A percentile compares a stretch with the other conserved stretches of the same genome.
Conservation (phyloP, 2,888 invertebrate species). For the Maniola hyperantus region DNA sequence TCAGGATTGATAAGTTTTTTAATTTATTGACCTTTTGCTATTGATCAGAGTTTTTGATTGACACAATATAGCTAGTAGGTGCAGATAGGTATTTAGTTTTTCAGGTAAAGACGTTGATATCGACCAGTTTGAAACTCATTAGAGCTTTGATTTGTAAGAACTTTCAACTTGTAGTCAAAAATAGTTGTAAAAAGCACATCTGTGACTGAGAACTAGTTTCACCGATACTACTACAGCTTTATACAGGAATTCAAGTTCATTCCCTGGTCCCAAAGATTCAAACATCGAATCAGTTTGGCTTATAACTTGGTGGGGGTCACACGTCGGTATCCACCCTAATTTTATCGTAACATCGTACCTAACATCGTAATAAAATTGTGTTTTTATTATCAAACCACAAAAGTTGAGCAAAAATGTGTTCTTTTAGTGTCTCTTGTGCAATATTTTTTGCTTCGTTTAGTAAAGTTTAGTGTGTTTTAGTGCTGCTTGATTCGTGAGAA, state of each 20-base stretch:
- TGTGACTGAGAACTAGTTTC: slow-evolving; percentile 31
- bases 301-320: slow-evolving; percentile 45
- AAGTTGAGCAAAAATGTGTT: slow-evolving; percentile 1
- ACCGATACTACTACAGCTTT: slow-evolving; percentile 24
- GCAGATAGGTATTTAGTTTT: neutral
- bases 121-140: neutral
- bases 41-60: neutral
- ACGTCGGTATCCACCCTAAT: slow-evolving; percentile 42
- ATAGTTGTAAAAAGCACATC: slow-evolving; percentile 22
- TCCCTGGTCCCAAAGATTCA: slow-evolving; percentile 25
- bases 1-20: too few relatives aligned
- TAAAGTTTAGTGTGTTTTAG: neutral
- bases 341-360: slow-evolving; percentile 17
- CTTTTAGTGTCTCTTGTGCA: slow-evolving; percentile 1
- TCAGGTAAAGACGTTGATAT: neutral
- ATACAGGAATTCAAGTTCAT: slow-evolving; percentile 35
- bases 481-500: neutral
- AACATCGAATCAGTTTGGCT: slow-evolving; percentile 52
- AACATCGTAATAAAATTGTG: slow-evolving; percentile 6
- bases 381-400: neutral
- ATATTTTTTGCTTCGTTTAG: neutral
- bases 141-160: slow-evolving; percentile 15
- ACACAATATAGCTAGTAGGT: too few relatives aligned
- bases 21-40: too few relatives aligned
- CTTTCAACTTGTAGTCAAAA: slow-evolving; percentile 17